Percentiles rank a stretch among this genome's conserved stretches.
phyloP scores from a whole-genome alignment of 2,797 vertebrate species.

The Parambassis ranga region DNA sequence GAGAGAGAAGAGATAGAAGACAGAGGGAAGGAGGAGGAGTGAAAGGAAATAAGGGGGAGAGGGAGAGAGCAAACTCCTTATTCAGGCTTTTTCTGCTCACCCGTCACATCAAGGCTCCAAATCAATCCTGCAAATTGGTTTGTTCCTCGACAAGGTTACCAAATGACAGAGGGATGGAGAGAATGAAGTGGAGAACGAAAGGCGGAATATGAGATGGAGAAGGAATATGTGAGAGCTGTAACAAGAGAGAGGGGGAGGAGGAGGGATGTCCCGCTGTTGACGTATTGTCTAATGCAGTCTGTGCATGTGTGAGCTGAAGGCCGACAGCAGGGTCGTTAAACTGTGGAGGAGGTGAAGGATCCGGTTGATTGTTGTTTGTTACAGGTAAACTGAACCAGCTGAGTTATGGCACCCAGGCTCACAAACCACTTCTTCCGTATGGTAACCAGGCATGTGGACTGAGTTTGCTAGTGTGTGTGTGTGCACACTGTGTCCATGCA shows the following conservation, averaged over 20 bases:
- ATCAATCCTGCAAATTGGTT: constrained; percentile 86
- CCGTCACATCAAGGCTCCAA: constrained; percentile 82
- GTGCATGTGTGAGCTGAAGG: constrained; percentile 35
- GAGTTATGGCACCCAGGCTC: constrained; percentile 51
- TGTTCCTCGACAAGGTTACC: constrained; percentile 84
- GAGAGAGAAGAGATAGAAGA: constrained; percentile 4
- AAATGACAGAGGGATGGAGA: constrained; percentile 71
- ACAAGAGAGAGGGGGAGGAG: constrained; percentile 5
- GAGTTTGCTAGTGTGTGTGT: constrained; percentile 5
- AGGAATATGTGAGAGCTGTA: constrained; percentile 49
- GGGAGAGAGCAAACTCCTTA: constrained; percentile 73
- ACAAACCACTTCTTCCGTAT: constrained; percentile 34
- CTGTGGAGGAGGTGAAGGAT: constrained; percentile 59
- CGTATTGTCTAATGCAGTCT: constrained; percentile 46
- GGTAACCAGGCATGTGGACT: constrained; percentile 7
- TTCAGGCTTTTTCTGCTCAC: constrained; percentile 79
- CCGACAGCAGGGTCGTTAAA: constrained; percentile 37
- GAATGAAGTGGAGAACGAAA: constrained; percentile 46
- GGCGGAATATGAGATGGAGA: constrained; percentile 47
- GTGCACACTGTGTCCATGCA: constrained; percentile 10
- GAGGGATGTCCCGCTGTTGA: constrained; percentile 57
- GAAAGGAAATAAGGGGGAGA: not conserved
- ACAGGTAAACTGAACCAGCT: constrained; percentile 46
- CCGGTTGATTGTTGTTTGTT: constrained; percentile 48
- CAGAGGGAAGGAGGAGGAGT: constrained; percentile 10